Percentiles rank a stretch among this genome's conserved stretches.
These are phyloP conservation scores for Xiphorhynchus elegans DNA, from an alignment of 2,113 vertebrate species.

Conservation along the genomic window DNA sequence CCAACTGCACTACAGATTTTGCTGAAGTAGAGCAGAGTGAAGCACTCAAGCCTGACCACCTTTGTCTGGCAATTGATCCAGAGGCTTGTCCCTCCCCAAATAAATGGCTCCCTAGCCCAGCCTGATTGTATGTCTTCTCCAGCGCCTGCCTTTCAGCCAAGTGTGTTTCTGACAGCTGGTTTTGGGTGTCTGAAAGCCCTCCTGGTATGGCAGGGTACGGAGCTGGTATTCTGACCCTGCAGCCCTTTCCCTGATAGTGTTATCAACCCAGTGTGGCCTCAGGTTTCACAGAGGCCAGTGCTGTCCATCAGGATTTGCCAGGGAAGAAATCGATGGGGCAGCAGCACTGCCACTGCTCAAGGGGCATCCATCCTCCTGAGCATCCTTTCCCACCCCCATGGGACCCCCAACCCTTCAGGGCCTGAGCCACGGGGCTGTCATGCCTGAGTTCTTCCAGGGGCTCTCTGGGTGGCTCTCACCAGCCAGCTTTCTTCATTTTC, in stretches of 20 bases:
- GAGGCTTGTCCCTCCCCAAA: background rate
- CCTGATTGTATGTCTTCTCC: background rate
- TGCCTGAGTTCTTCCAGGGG: background rate
- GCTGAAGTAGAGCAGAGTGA: background rate
- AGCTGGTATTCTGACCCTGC: background rate
- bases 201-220: background rate
- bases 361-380: background rate
- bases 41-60: background rate
- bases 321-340: background rate
- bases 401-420: background rate
- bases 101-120: accelerated
- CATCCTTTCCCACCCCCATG: background rate
- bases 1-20: constrained; percentile 38
- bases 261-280: background rate
- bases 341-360: background rate
- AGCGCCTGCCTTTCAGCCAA: background rate
- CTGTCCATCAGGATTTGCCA: background rate
- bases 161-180: background rate
- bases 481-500: background rate
- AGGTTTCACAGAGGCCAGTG: background rate
- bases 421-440: background rate
- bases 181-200: constrained; percentile 27
- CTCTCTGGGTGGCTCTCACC: background rate
- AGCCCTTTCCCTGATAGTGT: background rate
- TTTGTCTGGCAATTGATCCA: constrained; percentile 47